Evolutionary conservation across 2,888 invertebrate species (phyloP), one percentile per base, ranked within the genome.

Genomic region (Drosophila melanosoma): DNA sequence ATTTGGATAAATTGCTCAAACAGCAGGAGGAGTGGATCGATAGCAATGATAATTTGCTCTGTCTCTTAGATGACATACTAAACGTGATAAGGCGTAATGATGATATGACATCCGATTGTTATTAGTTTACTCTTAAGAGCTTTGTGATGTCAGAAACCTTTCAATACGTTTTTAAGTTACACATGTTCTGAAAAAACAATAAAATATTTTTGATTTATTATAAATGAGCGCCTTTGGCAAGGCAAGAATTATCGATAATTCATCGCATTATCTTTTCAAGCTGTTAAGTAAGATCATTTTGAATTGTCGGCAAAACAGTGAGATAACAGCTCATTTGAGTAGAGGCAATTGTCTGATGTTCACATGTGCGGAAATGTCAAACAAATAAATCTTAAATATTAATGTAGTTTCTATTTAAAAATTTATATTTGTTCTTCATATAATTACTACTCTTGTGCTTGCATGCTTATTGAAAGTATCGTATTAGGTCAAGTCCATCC

Each of bases 1-100:
- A 97, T 91, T 94, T 96, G 52, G 94, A 95, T 81, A 92, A 93
- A 42, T 92, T 95, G 15, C 93, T 96, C 1, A 94, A 94, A 20
- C 94, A 95, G 65, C 95, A 95, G 79, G 94, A 93, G 57, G 94
- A 95, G 59, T 97, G 97, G 96, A 94, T 96, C 42, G 94, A 94
- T 56, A 94, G 95, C 33, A 95, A 95, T n/a, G 95, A 95, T 81
- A 94, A 94, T 82, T 94, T 97, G 20, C 94, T 95, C 3, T 96
- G 96, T 0, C 93, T 97, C 6, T 91, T 97, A 2, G 96, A 97
- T 84, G 97, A 97, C 91, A 96, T 97, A 29, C 67, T 89, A 5
- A 75, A 71, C 69, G 83, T 85, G n/a, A 81, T 91, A 32, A 85
- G 82, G 51, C 87, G 85, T 48, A 85, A 87, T 60, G 83, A 87